Evolutionary conservation across 2,113 vertebrate species (phyloP).

Genomic region (Antennarius striatus): DNA sequence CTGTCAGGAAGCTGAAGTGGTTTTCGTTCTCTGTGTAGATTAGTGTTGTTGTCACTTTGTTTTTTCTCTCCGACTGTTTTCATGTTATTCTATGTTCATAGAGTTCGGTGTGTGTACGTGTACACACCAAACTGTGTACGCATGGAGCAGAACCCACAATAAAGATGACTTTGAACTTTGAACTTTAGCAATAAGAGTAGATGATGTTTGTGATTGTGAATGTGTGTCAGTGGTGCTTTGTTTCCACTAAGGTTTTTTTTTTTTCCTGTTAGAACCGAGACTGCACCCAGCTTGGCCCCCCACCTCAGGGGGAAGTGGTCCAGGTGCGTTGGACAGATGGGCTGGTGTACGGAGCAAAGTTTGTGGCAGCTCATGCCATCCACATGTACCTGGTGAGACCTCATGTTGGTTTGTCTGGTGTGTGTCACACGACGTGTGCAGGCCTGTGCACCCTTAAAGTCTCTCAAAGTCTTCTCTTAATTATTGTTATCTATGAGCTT

Average conservation of each 20-base stretch:
- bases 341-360: conserved; percentile 95
- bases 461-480: not conserved
- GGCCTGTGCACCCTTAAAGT: too few species aligned
- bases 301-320: conserved; percentile 91
- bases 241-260: not conserved
- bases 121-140: too few species aligned
- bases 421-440: too few species aligned
- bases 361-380: conserved; percentile 91
- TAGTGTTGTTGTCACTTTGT: too few species aligned
- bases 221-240: not conserved
- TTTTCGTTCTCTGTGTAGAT: too few species aligned
- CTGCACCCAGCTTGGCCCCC: conserved; percentile 92
- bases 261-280: conserved; percentile 84
- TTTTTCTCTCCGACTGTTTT: too few species aligned
- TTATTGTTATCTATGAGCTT: too few species aligned
- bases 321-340: conserved; percentile 98
- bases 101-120: too few species aligned
- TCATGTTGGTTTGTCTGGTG: too few species aligned
- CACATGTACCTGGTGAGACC: conserved; percentile 95
- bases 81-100: too few species aligned
- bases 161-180: not conserved
- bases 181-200: not conserved
- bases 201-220: not conserved
- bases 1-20: too few species aligned
- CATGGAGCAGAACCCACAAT: too few species aligned